Conservation (phyloP, 2,888 invertebrate species). For the Xanthorhoe spadicearia region DNA sequence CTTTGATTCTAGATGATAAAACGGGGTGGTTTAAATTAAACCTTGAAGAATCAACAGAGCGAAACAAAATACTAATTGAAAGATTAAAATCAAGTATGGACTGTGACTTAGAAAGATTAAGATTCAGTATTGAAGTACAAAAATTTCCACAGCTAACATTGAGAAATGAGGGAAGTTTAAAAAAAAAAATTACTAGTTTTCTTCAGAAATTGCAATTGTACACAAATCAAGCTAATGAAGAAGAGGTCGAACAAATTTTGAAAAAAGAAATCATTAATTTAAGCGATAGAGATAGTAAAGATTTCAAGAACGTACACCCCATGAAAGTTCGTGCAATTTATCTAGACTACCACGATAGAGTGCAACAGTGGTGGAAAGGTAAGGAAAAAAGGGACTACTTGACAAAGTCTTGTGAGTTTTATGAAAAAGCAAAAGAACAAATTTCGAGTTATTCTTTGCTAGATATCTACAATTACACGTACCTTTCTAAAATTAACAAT, state of each 20-base stretch:
- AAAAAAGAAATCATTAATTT: constrained; percentile 39
- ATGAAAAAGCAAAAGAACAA: constrained; percentile 26
- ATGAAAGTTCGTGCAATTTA: constrained; percentile 43
- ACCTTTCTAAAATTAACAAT: constrained; percentile 8
- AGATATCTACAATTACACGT: constrained; percentile 1
- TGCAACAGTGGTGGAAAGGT: constrained; percentile 48
- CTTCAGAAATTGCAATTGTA: constrained; percentile 38
- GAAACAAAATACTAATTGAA: background rate
- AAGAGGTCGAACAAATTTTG: constrained; percentile 41
- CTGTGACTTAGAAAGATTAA: background rate
- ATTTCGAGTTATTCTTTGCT: constrained; percentile 20
- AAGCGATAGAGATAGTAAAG: constrained; percentile 1
- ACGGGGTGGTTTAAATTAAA: constrained; percentile 17
- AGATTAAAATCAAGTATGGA: background rate
- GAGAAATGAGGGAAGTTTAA: background rate
- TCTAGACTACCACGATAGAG: constrained; percentile 41
- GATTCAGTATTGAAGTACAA: constrained; percentile 14
- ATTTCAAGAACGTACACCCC: constrained; percentile 1
- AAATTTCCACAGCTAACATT: constrained; percentile 25
- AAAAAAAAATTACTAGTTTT: constrained; percentile 14
- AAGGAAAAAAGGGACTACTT: constrained; percentile 28
- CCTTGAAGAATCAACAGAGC: background rate
- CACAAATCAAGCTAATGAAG: constrained; percentile 47
- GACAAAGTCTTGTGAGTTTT: constrained; percentile 34
- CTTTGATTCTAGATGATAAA: constrained; percentile 15